Evolutionary conservation across 2,888 invertebrate genomes (phyloP).

Genomic region (Drosophila hamatofila): DNA sequence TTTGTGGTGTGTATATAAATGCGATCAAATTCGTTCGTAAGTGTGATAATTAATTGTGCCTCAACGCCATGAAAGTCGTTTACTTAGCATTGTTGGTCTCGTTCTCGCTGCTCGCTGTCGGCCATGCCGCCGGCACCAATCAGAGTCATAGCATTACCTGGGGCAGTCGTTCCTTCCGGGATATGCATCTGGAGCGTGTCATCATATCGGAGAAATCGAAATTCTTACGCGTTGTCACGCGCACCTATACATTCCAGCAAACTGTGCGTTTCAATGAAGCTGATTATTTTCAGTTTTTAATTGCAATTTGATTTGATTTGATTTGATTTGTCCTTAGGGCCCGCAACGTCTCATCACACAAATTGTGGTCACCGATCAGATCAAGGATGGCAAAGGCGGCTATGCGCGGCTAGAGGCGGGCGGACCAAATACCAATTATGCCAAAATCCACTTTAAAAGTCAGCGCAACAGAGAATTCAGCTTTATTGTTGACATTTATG

Average conservation of each 20-base stretch:
- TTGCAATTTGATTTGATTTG: not conserved
- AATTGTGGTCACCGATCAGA: slow-evolving; percentile 84
- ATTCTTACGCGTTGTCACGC: slow-evolving; percentile 60
- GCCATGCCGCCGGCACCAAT: slow-evolving; percentile 31
- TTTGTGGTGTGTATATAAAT: slow-evolving; percentile 39
- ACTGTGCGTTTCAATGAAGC: slow-evolving; percentile 27
- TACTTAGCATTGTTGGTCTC: slow-evolving; percentile 31
- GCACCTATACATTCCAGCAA: slow-evolving; percentile 59
- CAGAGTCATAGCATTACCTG: slow-evolving; percentile 66
- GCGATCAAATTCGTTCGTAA: not conserved
- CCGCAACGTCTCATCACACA: slow-evolving; percentile 77
- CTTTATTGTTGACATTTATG: slow-evolving; percentile 85
- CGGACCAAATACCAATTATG: slow-evolving; percentile 83
- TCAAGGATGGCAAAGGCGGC: slow-evolving; percentile 85
- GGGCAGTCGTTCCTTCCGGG: slow-evolving; percentile 62
- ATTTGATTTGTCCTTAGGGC: slow-evolving; percentile 7
- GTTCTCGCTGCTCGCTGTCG: slow-evolving; percentile 17
- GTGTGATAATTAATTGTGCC: slow-evolving; percentile 14
- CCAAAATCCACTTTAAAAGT: slow-evolving; percentile 85
- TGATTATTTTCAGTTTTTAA: not conserved
- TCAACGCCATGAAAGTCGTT: slow-evolving; percentile 54
- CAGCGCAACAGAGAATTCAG: slow-evolving; percentile 85
- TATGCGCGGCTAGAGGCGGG: slow-evolving; percentile 82
- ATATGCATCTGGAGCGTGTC: slow-evolving; percentile 57
- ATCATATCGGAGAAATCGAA: slow-evolving; percentile 62